Evolutionary conservation across 2,113 vertebrate genomes (phyloP).

Genomic region (Bettongia penicillata): DNA sequence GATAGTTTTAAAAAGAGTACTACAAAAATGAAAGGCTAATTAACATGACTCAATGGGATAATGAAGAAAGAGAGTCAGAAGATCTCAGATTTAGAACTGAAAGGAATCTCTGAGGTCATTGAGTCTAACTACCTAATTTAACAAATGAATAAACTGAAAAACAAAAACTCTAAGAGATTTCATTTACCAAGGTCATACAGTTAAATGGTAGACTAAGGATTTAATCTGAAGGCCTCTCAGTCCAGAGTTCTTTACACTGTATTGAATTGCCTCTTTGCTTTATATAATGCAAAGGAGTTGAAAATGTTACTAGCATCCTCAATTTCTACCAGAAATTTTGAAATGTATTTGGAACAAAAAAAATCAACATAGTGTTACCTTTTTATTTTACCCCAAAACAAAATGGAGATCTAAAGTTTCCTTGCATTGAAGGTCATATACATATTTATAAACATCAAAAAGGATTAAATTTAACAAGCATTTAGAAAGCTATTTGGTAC

Average conservation of each 20-base stretch:
- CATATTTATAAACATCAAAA: not conserved
- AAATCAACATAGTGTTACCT: not conserved
- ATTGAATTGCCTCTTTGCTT: not conserved
- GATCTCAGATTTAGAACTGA: not conserved
- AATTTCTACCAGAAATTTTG: not conserved
- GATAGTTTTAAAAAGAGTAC: slow-evolving; percentile 52
- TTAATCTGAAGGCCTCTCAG: not conserved
- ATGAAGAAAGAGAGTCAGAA: slow-evolving; percentile 1
- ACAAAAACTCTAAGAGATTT: not conserved
- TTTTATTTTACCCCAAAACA: not conserved
- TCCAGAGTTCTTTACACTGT: not conserved
- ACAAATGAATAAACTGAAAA: not conserved
- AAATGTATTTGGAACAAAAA: not conserved
- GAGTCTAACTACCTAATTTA: not conserved
- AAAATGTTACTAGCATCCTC: not conserved
- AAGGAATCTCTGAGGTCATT: not conserved
- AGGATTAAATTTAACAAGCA: not conserved
- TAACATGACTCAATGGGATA: slow-evolving; percentile 31
- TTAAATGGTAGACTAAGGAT: not conserved
- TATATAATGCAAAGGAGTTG: not conserved
- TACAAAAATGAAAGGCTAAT: slow-evolving; percentile 60
- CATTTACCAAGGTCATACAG: not conserved
- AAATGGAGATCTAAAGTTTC: not conserved
- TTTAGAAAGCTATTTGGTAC: slow-evolving; percentile 26
- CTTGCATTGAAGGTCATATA: not conserved